Conservation (phyloP, 2,888 invertebrate species). For the Nomada ruficornis region DNA sequence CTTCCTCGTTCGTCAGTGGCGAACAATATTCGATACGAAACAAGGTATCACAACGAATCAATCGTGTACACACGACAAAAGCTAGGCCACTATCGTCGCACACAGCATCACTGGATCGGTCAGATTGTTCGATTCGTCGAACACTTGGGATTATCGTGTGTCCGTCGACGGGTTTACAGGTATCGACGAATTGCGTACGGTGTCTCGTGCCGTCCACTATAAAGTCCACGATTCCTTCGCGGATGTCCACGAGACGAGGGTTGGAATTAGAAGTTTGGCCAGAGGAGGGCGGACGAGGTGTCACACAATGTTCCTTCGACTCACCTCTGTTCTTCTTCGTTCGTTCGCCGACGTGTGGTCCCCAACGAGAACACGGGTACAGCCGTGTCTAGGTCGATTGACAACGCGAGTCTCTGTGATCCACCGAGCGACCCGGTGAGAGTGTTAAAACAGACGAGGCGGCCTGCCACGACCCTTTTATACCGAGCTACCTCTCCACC, state of each 20-base stretch:
- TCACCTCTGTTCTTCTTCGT: constrained; percentile 64
- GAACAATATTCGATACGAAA: background rate
- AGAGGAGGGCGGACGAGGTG: background rate
- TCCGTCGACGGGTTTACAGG: constrained; percentile 11
- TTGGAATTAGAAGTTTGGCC: background rate
- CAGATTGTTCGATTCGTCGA: background rate
- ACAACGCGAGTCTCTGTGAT: constrained; percentile 60
- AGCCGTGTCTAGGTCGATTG: constrained; percentile 39
- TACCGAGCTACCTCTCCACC: constrained; percentile 78
- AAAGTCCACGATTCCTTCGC: constrained; percentile 22
- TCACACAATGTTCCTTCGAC: constrained; percentile 45
- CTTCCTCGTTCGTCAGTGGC: too few relatives aligned
- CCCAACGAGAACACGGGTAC: constrained; percentile 43
- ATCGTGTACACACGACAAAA: constrained; percentile 25
- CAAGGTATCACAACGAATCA: constrained; percentile 2
- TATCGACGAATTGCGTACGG: constrained; percentile 2
- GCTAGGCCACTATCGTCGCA: constrained; percentile 56
- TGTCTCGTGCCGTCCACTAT: constrained; percentile 16
- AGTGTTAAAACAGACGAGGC: constrained; percentile 83
- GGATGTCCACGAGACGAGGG: background rate
- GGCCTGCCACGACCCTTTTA: constrained; percentile 80
- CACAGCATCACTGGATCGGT: constrained; percentile 57
- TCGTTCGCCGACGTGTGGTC: constrained; percentile 38
- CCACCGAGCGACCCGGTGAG: constrained; percentile 77
- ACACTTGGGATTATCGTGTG: background rate